Evolutionary conservation across 2,797 vertebrate species (phyloP), one percentile per base, ranked within the genome.

Genomic region (Danio tinwini): DNA sequence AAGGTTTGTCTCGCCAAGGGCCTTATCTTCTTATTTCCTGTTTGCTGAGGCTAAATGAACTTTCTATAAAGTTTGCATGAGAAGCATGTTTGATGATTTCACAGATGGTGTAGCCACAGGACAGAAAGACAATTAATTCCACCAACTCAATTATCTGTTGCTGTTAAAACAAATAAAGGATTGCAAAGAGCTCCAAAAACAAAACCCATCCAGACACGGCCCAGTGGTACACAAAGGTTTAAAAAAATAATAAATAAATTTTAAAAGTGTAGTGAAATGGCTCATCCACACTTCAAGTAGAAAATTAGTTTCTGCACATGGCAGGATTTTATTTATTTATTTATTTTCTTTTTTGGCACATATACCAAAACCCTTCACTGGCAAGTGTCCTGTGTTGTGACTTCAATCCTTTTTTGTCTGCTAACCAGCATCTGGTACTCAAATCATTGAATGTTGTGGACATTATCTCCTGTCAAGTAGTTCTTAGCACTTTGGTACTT

Each of bases 91-190:
- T 58, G 63, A 58, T 65, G 50, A 82, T 64, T 64, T 64, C n/a
- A 50, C 68, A 77, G 74, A 73, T 77, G 74, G 81, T 61, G n/a
- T 71, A 70, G 44, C 80, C 59, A 82, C 39, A 49, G 52, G 74
- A 62, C 67, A 71, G 50, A 39, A 6, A 63, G 21, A 64, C 16
- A 77, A 56, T 70, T 21, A 50, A 50, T 65, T 49, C 40, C 45
- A 65, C 52, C 59, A 72, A 45, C 74, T 49, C 67, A 80, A 74
- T 74, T 44, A 76, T 71, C 42, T 56, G 73, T 70, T 16, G 56
- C 39, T 63, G 65, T 59, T 63, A 74, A 50, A 58, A 65, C 70
- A 80, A 80, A 80, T 42, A 50, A 65, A 49, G 49, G 42, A 67
- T 59, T 68, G 55, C 61, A 74, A 39, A 74, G 70, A 39, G 68